A percentile compares a stretch with the other conserved stretches of the same genome.
These are phyloP conservation scores for Clarias platycephalus DNA, from an alignment of 2,797 vertebrate species.

Conservation along the genomic window DNA sequence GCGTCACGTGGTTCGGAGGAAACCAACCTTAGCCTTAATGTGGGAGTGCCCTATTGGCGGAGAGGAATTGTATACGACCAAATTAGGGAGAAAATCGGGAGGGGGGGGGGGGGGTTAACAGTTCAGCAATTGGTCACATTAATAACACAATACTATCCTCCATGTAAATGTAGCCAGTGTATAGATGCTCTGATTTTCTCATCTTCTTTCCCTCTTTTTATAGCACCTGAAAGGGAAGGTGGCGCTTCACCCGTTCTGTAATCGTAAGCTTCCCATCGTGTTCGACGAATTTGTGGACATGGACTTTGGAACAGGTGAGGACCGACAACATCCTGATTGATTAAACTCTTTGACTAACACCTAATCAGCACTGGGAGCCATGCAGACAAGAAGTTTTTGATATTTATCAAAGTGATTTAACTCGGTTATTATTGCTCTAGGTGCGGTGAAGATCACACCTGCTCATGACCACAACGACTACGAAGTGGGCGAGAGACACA, in stretches of 20 bases:
- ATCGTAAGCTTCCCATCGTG: slow-evolving; percentile 82
- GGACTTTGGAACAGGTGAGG: slow-evolving; percentile 85
- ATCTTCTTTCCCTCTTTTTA: background rate
- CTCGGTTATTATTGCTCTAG: slow-evolving; percentile 58
- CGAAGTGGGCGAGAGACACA: slow-evolving; percentile 85
- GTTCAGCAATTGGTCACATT: background rate
- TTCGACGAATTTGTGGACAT: slow-evolving; percentile 91
- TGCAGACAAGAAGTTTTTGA: no score
- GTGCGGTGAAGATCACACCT: slow-evolving; percentile 94
- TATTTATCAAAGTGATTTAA: background rate
- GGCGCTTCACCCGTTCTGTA: slow-evolving; percentile 82
- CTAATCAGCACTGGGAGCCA: no score
- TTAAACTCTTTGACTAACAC: no score
- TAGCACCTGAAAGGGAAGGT: slow-evolving; percentile 82
- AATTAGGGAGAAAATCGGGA: no score
- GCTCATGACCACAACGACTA: slow-evolving; percentile 92
- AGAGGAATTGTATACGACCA: no score
- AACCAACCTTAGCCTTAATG: no score
- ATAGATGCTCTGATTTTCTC: background rate
- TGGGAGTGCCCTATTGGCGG: no score
- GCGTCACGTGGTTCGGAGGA: no score
- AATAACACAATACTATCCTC: no score
- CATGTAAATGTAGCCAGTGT: background rate
- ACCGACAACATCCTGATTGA: background rate
- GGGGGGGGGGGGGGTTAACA: no score